Percentiles rank a stretch among this genome's conserved stretches.
phyloP scores from a whole-genome alignment of 2,113 vertebrate genomes.

The Thunnus maccoyii region DNA sequence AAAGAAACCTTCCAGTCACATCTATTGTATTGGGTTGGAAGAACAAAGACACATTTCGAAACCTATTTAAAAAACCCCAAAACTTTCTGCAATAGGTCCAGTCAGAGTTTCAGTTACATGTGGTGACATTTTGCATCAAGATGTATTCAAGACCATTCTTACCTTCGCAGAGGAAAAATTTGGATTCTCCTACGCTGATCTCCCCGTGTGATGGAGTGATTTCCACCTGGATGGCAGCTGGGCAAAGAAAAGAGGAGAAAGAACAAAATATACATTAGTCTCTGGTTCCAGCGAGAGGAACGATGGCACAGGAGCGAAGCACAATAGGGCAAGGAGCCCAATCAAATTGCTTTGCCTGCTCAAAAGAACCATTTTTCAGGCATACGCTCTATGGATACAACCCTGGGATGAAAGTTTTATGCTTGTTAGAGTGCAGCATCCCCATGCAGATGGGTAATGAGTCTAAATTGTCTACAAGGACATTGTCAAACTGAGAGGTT shows the following conservation, averaged over 20 bases:
- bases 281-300: slow-evolving; percentile 13
- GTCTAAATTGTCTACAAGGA: slow-evolving; percentile 11
- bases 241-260: slow-evolving; percentile 46
- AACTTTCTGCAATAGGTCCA: too few relatives aligned
- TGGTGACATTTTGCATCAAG: slow-evolving; percentile 28
- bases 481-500: not conserved
- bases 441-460: slow-evolving; percentile 27
- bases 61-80: too few relatives aligned
- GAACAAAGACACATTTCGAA: too few relatives aligned
- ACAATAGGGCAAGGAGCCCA: slow-evolving; percentile 26
- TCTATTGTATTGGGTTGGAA: too few relatives aligned
- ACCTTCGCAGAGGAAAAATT: slow-evolving; percentile 99
- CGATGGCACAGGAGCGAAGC: slow-evolving; percentile 33
- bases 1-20: too few relatives aligned
- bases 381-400: slow-evolving; percentile 39
- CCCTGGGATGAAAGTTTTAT: slow-evolving; percentile 40
- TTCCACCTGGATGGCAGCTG: slow-evolving; percentile 94
- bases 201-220: slow-evolving; percentile 95
- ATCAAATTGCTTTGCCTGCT: slow-evolving; percentile 37
- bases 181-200: slow-evolving; percentile 98
- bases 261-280: slow-evolving; percentile 70
- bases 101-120: not conserved
- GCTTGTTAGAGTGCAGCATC: slow-evolving; percentile 49
- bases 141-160: slow-evolving; percentile 51
- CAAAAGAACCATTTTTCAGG: slow-evolving; percentile 45